phyloP scores from a whole-genome alignment of 2,888 invertebrate species.

The Muscina levida region DNA sequence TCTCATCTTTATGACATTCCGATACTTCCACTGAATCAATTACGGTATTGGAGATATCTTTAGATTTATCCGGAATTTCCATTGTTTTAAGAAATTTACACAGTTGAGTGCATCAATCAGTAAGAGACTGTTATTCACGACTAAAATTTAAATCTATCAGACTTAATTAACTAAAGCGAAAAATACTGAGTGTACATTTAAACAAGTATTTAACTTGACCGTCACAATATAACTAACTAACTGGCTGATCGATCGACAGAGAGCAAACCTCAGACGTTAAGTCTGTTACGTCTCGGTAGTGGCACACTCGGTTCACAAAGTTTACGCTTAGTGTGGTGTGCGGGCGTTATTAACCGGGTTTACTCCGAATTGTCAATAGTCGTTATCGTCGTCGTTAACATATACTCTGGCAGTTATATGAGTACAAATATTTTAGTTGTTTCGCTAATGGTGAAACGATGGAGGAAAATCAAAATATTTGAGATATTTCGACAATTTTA shows the following conservation, averaged over 20 bases:
- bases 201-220: slow-evolving; percentile 11
- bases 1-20: slow-evolving; percentile 64
- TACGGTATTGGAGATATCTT: background rate
- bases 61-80: background rate
- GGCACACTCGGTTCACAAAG: background rate
- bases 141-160: background rate
- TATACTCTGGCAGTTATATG: too few relatives aligned
- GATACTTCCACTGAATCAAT: background rate
- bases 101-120: too few relatives aligned
- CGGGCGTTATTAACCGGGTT: too few relatives aligned
- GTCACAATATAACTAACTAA: slow-evolving; percentile 12
- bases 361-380: too few relatives aligned
- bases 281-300: slow-evolving; percentile 4
- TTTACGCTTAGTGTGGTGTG: slow-evolving; percentile 12
- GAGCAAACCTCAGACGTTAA: background rate
- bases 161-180: background rate
- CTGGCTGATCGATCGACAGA: slow-evolving; percentile 1
- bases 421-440: too few relatives aligned
- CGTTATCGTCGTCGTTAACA: too few relatives aligned
- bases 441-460: too few relatives aligned
- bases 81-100: background rate
- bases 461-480: too few relatives aligned
- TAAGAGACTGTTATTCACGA: background rate
- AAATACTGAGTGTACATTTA: background rate
- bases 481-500: too few relatives aligned